Evolutionary conservation across 2,113 vertebrate species (phyloP).

Genomic region (Axis porcinus): DNA sequence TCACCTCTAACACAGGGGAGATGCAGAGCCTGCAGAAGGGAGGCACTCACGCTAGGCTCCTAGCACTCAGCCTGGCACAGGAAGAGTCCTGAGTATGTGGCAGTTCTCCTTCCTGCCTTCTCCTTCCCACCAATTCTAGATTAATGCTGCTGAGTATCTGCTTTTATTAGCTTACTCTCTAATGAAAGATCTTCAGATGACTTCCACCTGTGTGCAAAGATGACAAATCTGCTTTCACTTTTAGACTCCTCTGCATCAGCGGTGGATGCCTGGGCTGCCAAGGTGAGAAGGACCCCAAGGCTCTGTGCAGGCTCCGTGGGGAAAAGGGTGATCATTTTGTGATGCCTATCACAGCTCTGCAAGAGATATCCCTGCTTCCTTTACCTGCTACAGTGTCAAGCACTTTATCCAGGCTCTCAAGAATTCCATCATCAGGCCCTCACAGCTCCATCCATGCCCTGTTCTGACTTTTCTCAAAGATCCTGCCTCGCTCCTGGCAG

Average conservation of each 20-base stretch:
- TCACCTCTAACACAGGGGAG: not conserved
- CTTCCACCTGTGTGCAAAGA: not conserved
- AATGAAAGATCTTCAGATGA: not conserved
- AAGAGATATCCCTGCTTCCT: not conserved
- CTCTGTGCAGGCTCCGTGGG: not conserved
- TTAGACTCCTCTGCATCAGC: not conserved
- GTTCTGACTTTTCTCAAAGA: not conserved
- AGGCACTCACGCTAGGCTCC: rapidly evolving
- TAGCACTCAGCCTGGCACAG: not conserved
- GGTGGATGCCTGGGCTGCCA: not conserved
- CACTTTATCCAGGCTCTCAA: not conserved
- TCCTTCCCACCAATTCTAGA: not conserved
- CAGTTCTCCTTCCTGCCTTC: not conserved
- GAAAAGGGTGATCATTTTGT: not conserved
- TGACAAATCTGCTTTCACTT: not conserved
- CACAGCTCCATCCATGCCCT: not conserved
- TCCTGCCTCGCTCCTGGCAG: not conserved
- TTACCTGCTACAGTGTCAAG: not conserved
- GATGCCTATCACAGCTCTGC: not conserved
- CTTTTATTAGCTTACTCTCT: not conserved
- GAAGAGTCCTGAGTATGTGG: rapidly evolving
- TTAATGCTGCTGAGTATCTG: not conserved
- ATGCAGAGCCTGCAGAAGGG: not conserved
- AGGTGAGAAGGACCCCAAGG: not conserved
- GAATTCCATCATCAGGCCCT: not conserved